Percentiles rank a stretch among this genome's conserved stretches.
phyloP scores from a whole-genome alignment of 1,140 invertebrate genomes.

The Cryptotermes secundus region DNA sequence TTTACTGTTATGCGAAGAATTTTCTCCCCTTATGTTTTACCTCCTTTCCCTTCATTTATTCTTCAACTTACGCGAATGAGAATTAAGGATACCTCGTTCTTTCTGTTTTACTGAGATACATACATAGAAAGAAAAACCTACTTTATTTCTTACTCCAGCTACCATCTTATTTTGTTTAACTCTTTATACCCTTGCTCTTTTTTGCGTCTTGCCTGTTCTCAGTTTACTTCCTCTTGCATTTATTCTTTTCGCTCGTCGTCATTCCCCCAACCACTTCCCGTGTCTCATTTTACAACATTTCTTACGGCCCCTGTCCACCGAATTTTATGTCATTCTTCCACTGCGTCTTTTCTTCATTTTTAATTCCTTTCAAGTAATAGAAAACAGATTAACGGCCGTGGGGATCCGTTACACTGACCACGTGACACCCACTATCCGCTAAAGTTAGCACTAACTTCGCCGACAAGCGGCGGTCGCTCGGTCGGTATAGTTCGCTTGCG shows the following conservation, averaged over 20 bases:
- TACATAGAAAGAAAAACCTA: too few relatives aligned
- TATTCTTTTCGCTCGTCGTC: neutral
- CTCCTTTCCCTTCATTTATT: too few relatives aligned
- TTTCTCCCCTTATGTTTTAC: neutral
- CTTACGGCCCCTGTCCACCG: too few relatives aligned
- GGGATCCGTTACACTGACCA: too few relatives aligned
- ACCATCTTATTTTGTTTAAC: neutral
- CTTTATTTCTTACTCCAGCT: neutral
- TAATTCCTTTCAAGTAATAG: too few relatives aligned
- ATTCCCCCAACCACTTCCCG: neutral
- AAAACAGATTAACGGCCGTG: too few relatives aligned
- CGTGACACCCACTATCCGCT: too few relatives aligned
- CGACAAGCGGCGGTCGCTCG: too few relatives aligned
- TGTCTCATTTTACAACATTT: neutral
- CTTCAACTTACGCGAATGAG: neutral
- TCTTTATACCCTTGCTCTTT: neutral
- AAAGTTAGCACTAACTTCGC: too few relatives aligned
- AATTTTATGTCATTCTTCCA: too few relatives aligned
- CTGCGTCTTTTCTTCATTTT: too few relatives aligned
- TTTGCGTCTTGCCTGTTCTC: neutral
- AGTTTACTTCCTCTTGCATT: neutral
- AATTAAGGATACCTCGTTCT: neutral
- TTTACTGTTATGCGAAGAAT: slow-evolving; percentile 14
- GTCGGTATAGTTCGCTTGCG: too few relatives aligned
- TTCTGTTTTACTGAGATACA: neutral